Percentiles rank a stretch among this genome's conserved stretches.
These are phyloP conservation scores for Caenorhabditis sp. DNA, from an alignment of 2,888 invertebrate species.

Conservation along the genomic window DNA sequence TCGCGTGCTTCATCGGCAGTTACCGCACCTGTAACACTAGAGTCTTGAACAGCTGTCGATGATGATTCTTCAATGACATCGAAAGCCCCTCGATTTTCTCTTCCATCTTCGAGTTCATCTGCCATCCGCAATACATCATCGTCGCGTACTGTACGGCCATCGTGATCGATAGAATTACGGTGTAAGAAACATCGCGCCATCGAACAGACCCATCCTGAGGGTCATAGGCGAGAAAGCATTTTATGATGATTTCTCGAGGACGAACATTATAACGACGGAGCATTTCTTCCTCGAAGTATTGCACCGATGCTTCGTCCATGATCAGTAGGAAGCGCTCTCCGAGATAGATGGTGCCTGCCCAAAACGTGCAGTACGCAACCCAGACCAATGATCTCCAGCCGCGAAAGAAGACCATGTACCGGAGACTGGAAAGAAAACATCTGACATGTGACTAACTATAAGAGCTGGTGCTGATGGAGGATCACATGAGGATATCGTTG, in stretches of 20 bases:
- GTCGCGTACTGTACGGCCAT: constrained; percentile 13
- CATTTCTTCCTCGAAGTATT: constrained; percentile 12
- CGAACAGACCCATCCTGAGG: neutral
- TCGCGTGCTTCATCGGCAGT: too few species aligned
- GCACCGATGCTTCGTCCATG: neutral
- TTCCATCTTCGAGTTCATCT: constrained; percentile 23
- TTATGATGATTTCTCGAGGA: neutral
- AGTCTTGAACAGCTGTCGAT: constrained; percentile 26
- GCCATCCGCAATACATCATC: constrained; percentile 31
- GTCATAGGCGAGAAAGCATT: neutral
- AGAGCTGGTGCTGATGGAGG: too few species aligned
- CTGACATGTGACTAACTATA: too few species aligned
- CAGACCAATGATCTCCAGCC: neutral
- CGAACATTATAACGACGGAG: neutral
- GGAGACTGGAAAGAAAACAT: neutral
- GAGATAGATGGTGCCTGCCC: neutral
- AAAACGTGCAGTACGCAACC: neutral
- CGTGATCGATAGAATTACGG: neutral
- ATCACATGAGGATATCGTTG: too few species aligned
- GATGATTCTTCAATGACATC: neutral
- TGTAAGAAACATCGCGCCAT: neutral
- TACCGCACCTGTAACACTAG: constrained; percentile 1
- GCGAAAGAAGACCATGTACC: neutral
- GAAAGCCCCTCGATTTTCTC: constrained; percentile 5
- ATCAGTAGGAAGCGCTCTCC: neutral